Conservation (phyloP, 2,113 vertebrate species). For the Microcebus tavaratra region DNA sequence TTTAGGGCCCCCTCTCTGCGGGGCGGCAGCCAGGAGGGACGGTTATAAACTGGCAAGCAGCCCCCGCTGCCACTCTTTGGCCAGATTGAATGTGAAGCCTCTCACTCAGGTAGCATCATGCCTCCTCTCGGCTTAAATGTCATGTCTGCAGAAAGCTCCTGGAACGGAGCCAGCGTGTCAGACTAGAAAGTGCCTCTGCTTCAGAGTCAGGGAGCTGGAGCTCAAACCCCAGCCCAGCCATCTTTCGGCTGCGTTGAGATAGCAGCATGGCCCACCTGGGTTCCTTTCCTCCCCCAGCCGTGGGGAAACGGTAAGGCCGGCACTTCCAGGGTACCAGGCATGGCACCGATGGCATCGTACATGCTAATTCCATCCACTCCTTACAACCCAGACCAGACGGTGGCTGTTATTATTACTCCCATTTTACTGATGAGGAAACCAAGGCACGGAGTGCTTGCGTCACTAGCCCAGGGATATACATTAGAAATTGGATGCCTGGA, state of each 20-base stretch:
- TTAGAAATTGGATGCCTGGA: background rate
- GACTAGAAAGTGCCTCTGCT: background rate
- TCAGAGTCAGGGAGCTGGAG: background rate
- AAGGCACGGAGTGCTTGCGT: background rate
- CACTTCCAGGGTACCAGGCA: rapidly evolving
- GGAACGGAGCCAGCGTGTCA: constrained; percentile 15
- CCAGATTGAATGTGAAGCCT: background rate
- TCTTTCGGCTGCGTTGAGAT: background rate
- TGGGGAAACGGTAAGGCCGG: background rate
- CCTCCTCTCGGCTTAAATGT: constrained; percentile 2
- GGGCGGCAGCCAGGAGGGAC: background rate
- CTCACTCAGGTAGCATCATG: constrained; percentile 2
- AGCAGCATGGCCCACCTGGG: background rate
- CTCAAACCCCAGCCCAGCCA: background rate
- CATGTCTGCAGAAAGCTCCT: constrained; percentile 9
- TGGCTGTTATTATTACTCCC: background rate
- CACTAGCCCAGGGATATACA: background rate
- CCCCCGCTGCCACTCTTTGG: background rate
- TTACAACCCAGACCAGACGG: rapidly evolving
- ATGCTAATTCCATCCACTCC: background rate
- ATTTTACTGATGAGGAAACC: background rate
- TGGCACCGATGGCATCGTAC: rapidly evolving
- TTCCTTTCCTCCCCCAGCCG: background rate
- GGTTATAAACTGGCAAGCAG: background rate
- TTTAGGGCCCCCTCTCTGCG: background rate